phyloP scores from a whole-genome alignment of 2,888 invertebrate species.

The Hirtodrosophila alboralis region DNA sequence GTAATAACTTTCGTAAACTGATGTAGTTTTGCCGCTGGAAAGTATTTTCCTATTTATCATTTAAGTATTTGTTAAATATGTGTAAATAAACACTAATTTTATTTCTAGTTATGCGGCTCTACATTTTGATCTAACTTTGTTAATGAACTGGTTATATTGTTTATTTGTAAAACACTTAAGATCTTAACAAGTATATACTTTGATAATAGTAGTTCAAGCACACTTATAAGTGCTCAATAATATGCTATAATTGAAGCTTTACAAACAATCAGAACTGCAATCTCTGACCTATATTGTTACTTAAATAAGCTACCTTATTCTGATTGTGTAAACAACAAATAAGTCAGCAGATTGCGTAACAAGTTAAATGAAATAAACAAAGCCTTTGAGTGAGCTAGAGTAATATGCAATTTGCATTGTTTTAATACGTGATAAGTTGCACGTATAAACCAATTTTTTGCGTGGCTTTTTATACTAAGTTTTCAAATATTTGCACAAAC shows the following conservation, averaged over 20 bases:
- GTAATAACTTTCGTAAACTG: conserved; percentile 5
- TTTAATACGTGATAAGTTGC: conserved; percentile 15
- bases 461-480: conserved; percentile 14
- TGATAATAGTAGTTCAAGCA: conserved; percentile 1
- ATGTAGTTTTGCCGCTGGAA: too few relatives aligned
- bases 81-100: too few relatives aligned
- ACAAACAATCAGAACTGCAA: conserved; percentile 28
- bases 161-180: conserved; percentile 36
- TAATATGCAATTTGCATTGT: conserved; percentile 14
- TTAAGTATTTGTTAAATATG: neutral
- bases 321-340: conserved; percentile 4
- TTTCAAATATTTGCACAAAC: conserved; percentile 33
- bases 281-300: conserved; percentile 42
- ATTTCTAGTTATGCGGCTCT: neutral
- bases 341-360: conserved; percentile 14
- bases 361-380: conserved; percentile 22
- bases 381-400: neutral
- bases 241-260: conserved; percentile 17
- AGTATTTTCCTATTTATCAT: too few relatives aligned
- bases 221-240: conserved; percentile 17
- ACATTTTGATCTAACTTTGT: neutral
- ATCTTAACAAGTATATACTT: conserved; percentile 8
- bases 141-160: conserved; percentile 28
- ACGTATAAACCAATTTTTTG: conserved; percentile 26
- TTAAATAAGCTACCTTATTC: conserved; percentile 9